Evolutionary conservation across 2,113 vertebrate species (phyloP).

Genomic region (Caloenas nicobarica): DNA sequence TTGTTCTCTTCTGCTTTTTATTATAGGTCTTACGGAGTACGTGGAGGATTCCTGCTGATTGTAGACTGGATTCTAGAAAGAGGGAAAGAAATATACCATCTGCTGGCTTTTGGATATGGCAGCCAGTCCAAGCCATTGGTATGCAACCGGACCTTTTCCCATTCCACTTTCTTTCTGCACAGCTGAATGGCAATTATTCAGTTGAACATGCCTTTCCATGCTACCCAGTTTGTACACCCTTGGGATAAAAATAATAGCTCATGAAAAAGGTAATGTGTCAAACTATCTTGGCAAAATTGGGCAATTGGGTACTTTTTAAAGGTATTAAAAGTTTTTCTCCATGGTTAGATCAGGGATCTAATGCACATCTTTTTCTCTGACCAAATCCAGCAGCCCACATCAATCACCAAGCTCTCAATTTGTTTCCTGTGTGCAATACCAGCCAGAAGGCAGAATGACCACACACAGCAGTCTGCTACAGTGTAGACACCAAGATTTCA

Average conservation of each 20-base stretch:
- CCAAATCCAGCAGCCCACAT: constrained; percentile 51
- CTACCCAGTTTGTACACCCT: neutral
- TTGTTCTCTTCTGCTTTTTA: neutral
- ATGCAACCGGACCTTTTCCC: constrained; percentile 34
- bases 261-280: constrained; percentile 54
- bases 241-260: constrained; percentile 16
- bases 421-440: neutral
- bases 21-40: accelerated
- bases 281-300: constrained; percentile 56
- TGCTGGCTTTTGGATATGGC: constrained; percentile 27
- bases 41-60: neutral
- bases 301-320: constrained; percentile 53
- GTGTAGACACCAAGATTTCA: neutral
- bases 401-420: neutral
- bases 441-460: neutral
- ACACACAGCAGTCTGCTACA: neutral
- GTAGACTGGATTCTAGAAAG: neutral
- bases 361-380: constrained; percentile 59
- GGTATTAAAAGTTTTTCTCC: constrained; percentile 38
- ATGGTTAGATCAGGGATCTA: constrained; percentile 23
- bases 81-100: constrained; percentile 5
- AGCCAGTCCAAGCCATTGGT: neutral
- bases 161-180: constrained; percentile 52
- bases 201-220: constrained; percentile 35
- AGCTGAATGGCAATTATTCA: constrained; percentile 36